phyloP scores from a whole-genome alignment of 2,888 invertebrate species.

The Orthosia gothica region DNA sequence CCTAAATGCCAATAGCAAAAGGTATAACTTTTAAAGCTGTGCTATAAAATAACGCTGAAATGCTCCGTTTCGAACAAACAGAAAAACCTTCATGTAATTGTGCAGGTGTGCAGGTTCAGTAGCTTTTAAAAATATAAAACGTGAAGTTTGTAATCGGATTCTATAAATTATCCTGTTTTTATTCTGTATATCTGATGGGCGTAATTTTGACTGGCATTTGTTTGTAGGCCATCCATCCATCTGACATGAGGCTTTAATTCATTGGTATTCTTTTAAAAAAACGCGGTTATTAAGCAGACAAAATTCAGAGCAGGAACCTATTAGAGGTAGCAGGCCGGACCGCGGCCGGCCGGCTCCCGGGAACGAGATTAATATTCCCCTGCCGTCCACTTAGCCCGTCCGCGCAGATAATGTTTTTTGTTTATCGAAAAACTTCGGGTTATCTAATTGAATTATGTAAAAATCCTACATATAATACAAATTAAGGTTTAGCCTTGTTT shows the following conservation, averaged over 20 bases:
- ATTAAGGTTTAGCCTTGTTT: conserved; percentile 57
- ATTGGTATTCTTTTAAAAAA: conserved; percentile 35
- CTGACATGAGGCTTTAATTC: conserved; percentile 26
- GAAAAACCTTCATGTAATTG: not conserved
- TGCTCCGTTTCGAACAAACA: not conserved
- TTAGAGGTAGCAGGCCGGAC: conserved; percentile 24
- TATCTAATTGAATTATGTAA: conserved; percentile 56
- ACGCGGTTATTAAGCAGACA: conserved; percentile 19
- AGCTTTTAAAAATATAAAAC: conserved; percentile 20
- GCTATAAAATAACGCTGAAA: no score
- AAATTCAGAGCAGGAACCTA: conserved; percentile 41
- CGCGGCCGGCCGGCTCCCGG: not conserved
- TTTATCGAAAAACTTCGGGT: conserved; percentile 54
- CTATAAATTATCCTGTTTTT: conserved; percentile 24
- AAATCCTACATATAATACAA: conserved; percentile 61
- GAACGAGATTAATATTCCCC: conserved; percentile 56
- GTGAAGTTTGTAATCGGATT: conserved; percentile 23
- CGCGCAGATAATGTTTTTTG: conserved; percentile 47
- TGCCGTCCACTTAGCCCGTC: conserved; percentile 26
- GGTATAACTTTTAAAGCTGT: not conserved
- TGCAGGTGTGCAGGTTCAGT: not conserved
- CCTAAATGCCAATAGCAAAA: not conserved
- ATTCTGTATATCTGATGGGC: conserved; percentile 24
- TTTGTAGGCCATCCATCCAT: conserved; percentile 29
- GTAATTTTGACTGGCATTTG: conserved; percentile 40